Evolutionary conservation across 1,140 invertebrate genomes (phyloP).

Genomic region (Anadara kagoshimensis): DNA sequence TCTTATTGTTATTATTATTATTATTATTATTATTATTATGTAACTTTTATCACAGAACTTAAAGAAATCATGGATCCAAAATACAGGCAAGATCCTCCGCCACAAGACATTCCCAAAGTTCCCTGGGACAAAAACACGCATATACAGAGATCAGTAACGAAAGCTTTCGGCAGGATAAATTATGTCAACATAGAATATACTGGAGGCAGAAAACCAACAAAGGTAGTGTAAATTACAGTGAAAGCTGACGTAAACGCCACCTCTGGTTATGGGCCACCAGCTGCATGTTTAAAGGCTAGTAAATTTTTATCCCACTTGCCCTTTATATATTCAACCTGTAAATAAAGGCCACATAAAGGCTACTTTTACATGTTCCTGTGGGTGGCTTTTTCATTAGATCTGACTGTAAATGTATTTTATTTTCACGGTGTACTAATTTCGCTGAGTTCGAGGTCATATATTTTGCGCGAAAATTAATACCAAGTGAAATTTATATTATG

Average conservation of each 20-base stretch:
- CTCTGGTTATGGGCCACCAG: neutral
- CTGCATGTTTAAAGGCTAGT: neutral
- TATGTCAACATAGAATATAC: slow-evolving; percentile 55
- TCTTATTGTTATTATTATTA: too few relatives aligned
- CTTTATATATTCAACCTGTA: neutral
- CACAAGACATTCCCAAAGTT: slow-evolving; percentile 15
- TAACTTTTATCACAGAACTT: too few relatives aligned
- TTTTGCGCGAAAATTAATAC: too few relatives aligned
- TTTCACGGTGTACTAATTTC: neutral
- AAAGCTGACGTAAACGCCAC: too few relatives aligned
- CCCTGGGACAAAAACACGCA: slow-evolving; percentile 18
- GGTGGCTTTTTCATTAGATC: neutral
- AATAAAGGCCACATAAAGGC: neutral
- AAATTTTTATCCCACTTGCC: neutral
- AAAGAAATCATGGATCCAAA: too few relatives aligned
- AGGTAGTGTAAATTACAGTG: too few relatives aligned
- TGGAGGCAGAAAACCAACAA: slow-evolving; percentile 62
- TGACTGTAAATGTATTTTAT: neutral
- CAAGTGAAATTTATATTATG: too few relatives aligned
- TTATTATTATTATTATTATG: too few relatives aligned
- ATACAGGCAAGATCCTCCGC: neutral
- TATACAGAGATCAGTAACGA: slow-evolving; percentile 13
- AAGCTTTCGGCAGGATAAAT: slow-evolving; percentile 59
- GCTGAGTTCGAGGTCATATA: too few relatives aligned
- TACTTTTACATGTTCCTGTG: too few relatives aligned